phyloP scores from a whole-genome alignment of 1,140 invertebrate genomes.

The Micrasema minimum region DNA sequence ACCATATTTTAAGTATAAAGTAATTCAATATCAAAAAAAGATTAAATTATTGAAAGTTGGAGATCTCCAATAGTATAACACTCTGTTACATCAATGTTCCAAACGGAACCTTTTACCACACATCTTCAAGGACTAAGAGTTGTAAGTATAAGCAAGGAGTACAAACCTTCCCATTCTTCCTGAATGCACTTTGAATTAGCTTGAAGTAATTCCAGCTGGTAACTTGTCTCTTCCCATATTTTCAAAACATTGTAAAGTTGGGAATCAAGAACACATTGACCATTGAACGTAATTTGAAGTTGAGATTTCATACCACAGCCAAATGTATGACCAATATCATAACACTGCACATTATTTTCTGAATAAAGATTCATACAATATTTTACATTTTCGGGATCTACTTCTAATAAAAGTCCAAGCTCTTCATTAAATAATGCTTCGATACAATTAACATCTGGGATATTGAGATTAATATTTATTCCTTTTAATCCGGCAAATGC shows the following conservation, averaged over 20 bases:
- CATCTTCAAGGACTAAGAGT: no score
- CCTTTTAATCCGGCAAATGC: constrained; percentile 91
- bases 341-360: constrained; percentile 71
- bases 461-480: constrained; percentile 73
- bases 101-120: no score
- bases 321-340: constrained; percentile 76
- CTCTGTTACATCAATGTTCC: no score
- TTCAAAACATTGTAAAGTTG: constrained; percentile 76
- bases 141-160: no score
- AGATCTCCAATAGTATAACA: no score
- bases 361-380: constrained; percentile 73
- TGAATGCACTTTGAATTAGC: constrained; percentile 81
- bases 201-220: constrained; percentile 86
- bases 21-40: constrained; percentile 6
- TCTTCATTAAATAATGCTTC: constrained; percentile 91
- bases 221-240: constrained; percentile 97
- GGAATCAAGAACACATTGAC: constrained; percentile 71
- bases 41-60: constrained; percentile 2
- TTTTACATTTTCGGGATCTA: constrained; percentile 67
- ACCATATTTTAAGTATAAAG: background rate
- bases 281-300: constrained; percentile 73
- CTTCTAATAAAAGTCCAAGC: constrained; percentile 91
- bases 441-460: constrained; percentile 69
- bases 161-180: constrained; percentile 76
- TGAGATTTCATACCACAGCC: constrained; percentile 75